A percentile compares a stretch with the other conserved stretches of the same genome.
Evolutionary conservation across 2,797 vertebrate genomes (phyloP).

Genomic region (Epinephelus coioides): DNA sequence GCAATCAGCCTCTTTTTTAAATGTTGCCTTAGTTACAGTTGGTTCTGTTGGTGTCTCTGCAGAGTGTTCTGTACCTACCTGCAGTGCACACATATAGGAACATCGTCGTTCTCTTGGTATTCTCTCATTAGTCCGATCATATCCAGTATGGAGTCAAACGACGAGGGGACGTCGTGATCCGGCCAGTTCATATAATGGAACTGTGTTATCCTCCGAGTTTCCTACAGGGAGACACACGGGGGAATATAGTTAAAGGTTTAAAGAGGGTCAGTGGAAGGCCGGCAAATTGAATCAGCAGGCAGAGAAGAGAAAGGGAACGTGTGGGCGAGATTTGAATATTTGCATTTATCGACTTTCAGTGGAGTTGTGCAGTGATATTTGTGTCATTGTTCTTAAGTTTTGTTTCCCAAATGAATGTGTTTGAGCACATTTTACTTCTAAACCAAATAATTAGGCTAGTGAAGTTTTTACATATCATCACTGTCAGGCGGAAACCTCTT

Average conservation of each 20-base stretch:
- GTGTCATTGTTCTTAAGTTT: not conserved
- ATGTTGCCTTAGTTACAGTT: slow-evolving; percentile 12
- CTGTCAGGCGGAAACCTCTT: too few relatives aligned
- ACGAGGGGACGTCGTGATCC: slow-evolving; percentile 98
- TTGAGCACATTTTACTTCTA: not conserved
- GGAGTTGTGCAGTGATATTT: not conserved
- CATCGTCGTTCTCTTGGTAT: slow-evolving; percentile 95
- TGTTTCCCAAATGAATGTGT: not conserved
- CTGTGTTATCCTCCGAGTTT: slow-evolving; percentile 93
- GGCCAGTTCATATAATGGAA: slow-evolving; percentile 99
- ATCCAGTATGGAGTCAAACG: slow-evolving; percentile 98
- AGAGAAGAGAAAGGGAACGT: not conserved
- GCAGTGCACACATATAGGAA: slow-evolving; percentile 90
- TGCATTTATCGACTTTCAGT: not conserved
- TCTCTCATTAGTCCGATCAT: slow-evolving; percentile 98
- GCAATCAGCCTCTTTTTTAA: not conserved
- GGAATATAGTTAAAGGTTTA: not conserved
- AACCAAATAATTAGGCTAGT: not conserved
- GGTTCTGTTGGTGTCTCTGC: not conserved
- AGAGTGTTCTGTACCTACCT: slow-evolving; percentile 58
- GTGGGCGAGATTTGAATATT: slow-evolving; percentile 2
- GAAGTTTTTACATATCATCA: not conserved
- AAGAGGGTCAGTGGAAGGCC: not conserved
- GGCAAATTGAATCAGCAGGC: not conserved
- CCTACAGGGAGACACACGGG: slow-evolving; percentile 80